Evolutionary conservation across 1,140 invertebrate genomes (phyloP), one percentile per base, ranked within the genome.

Genomic region (Macrosteles quadrilineatus): DNA sequence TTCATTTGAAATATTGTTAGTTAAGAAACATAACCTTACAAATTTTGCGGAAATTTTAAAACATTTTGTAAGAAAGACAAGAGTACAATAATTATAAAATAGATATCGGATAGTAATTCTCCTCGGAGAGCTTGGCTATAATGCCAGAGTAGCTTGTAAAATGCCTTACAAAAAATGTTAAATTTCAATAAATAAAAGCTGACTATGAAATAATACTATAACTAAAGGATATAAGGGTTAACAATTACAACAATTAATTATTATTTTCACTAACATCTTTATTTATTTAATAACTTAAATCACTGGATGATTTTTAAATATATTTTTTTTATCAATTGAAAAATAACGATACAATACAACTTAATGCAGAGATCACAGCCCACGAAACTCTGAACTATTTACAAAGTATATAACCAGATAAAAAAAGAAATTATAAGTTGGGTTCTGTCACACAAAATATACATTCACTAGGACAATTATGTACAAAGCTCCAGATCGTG

Each of bases 291-390:
- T 75, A 75, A 75, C 74, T 75, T 75, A 75, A 75, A 75, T 75
- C 74, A 75, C 74, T 75, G 74, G 72, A 75, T 74, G 74, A 73
- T 75, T 75, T 75, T 73, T 70, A 73, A 72, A 72, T 75, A 72
- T 75, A 69, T 73, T 75, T 66, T n/a, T 63, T 74, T 75, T 72
- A 72, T 75, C 71, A 73, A 73, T 74, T 74, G 73, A 75, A 75
- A 75, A 75, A 74, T 75, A 75, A 75, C 72, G 74, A 75, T 73
- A 74, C 71, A 73, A 74, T 74, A 74, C 70, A 75, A 75, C 74
- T 74, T 75, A 75, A 75, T 75, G 74, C 74, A 75, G 74, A 75
- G 74, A 75, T 75, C 74, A 75, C 74, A 75, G 74, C 74, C 74
- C 73, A 73, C 72, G 73, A 75, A 75, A 75, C 72, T 75, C 72